phyloP scores from a whole-genome alignment of 2,888 invertebrate genomes.

The Tridacna crocea region DNA sequence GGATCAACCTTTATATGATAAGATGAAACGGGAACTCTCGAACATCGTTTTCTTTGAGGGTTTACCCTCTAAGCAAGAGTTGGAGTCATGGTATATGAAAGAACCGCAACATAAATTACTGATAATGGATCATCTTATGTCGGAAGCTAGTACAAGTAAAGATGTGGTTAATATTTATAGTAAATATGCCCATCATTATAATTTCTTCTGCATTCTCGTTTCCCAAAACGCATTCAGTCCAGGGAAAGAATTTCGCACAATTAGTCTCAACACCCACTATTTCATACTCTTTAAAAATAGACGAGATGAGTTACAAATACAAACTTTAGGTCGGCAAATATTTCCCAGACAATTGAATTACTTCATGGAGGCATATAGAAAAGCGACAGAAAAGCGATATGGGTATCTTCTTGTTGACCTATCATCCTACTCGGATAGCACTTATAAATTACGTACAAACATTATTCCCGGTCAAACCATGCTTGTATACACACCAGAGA shows the following conservation, averaged over 20 bases:
- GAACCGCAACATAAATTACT: slow-evolving; percentile 24
- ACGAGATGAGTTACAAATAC: slow-evolving; percentile 50
- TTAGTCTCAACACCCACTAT: slow-evolving; percentile 57
- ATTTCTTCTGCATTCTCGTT: slow-evolving; percentile 46
- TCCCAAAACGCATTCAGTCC: slow-evolving; percentile 45
- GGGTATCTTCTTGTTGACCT: slow-evolving; percentile 53
- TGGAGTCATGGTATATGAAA: slow-evolving; percentile 22
- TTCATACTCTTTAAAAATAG: slow-evolving; percentile 51
- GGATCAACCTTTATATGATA: slow-evolving; percentile 20
- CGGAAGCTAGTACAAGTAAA: neutral
- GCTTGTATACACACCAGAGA: slow-evolving; percentile 36
- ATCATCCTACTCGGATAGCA: slow-evolving; percentile 49
- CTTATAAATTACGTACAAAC: slow-evolving; percentile 49
- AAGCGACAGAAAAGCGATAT: slow-evolving; percentile 46
- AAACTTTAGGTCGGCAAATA: slow-evolving; percentile 52
- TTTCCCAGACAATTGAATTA: slow-evolving; percentile 41
- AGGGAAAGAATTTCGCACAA: slow-evolving; percentile 53
- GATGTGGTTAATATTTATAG: slow-evolving; percentile 37
- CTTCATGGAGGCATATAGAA: slow-evolving; percentile 47
- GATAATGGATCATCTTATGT: slow-evolving; percentile 45
- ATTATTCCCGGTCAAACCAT: slow-evolving; percentile 47
- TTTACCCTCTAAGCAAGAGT: slow-evolving; percentile 24
- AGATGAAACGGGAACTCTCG: slow-evolving; percentile 14
- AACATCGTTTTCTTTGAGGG: slow-evolving; percentile 33
- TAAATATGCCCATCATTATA: slow-evolving; percentile 46